Evolutionary conservation across 1,140 invertebrate species (phyloP).

Genomic region (Apis dorsata): DNA sequence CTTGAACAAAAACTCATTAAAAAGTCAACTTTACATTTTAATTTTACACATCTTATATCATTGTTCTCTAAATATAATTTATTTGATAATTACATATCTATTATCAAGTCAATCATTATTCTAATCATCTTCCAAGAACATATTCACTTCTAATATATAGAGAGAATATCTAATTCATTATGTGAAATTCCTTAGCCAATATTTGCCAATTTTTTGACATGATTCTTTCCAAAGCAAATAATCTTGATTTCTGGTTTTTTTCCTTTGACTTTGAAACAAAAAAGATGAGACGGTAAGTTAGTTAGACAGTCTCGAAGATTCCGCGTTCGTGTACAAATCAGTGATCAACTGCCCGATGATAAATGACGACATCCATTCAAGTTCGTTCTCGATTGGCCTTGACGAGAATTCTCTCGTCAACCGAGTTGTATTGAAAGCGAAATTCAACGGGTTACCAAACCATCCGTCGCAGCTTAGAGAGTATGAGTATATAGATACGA

Average conservation of each 20-base stretch:
- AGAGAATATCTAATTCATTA: neutral
- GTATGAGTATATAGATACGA: neutral
- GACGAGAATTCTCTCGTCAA: conserved; percentile 60
- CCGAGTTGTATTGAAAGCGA: conserved; percentile 68
- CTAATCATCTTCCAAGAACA: neutral
- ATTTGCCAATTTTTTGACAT: neutral
- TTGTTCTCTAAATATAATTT: no score
- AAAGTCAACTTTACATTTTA: no score
- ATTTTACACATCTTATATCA: no score
- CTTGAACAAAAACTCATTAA: no score
- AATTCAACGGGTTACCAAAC: conserved; percentile 72
- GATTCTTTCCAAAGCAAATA: neutral
- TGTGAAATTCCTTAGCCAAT: no score
- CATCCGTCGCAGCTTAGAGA: neutral
- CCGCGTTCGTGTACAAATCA: conserved; percentile 5
- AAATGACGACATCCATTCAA: conserved; percentile 70
- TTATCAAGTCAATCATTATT: no score
- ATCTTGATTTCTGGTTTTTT: neutral
- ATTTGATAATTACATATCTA: no score
- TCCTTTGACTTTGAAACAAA: no score
- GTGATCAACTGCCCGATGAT: conserved; percentile 30
- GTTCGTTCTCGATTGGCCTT: conserved; percentile 72
- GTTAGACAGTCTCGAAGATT: neutral
- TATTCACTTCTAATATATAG: neutral
- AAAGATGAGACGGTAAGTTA: neutral